Evolutionary conservation across 1,140 invertebrate genomes (phyloP).

Genomic region (Drosophila arawakana): DNA sequence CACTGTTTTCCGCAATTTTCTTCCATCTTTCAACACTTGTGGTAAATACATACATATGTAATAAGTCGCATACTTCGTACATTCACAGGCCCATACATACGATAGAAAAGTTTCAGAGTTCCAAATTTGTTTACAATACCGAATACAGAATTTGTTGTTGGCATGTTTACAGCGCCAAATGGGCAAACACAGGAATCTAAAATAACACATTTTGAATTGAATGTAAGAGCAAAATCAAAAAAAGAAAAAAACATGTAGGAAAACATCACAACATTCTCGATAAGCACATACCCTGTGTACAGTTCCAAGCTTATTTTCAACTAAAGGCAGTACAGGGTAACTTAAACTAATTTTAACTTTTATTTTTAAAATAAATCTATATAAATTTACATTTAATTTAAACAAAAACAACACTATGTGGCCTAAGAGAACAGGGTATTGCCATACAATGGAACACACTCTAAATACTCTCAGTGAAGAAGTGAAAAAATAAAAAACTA

Average conservation of each 20-base stretch:
- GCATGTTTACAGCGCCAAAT: constrained; percentile 48
- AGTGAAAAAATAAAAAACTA: constrained; percentile 4
- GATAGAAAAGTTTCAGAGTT: constrained; percentile 18
- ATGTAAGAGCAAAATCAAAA: constrained; percentile 19
- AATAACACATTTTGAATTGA: constrained; percentile 34
- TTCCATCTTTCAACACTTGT: constrained; percentile 16
- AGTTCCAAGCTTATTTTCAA: not conserved
- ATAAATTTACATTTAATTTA: not conserved
- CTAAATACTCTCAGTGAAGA: not conserved
- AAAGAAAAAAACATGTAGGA: not conserved
- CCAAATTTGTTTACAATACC: constrained; percentile 43
- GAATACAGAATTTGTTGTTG: constrained; percentile 38
- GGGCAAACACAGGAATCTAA: constrained; percentile 37
- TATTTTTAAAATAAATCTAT: not conserved
- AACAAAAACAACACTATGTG: no score
- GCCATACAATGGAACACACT: not conserved
- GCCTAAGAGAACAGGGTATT: not conserved
- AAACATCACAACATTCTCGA: not conserved
- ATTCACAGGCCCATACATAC: not conserved
- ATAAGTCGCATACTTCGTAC: not conserved
- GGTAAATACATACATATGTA: not conserved
- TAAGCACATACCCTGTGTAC: not conserved
- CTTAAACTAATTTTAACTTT: no score
- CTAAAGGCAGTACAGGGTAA: no score
- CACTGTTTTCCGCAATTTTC: not conserved